Evolutionary conservation across 2,113 vertebrate genomes (phyloP).

Genomic region (Lipotes vexillifer): DNA sequence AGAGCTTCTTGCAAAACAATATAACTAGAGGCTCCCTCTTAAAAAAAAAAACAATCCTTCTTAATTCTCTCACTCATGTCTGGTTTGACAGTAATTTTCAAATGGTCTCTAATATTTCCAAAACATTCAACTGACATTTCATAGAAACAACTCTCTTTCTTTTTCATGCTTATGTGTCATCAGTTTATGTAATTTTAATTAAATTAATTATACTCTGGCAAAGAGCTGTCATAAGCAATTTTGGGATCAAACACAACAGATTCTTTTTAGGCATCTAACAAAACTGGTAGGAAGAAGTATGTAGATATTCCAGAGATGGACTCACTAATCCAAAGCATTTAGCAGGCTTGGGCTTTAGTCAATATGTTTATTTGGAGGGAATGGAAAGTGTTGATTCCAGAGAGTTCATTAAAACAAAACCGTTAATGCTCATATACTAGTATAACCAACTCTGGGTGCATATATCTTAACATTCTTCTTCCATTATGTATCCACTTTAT

Average conservation of each 20-base stretch:
- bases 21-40: not conserved
- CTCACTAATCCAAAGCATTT: not conserved
- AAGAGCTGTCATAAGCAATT: not conserved
- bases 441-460: not conserved
- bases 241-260: not conserved
- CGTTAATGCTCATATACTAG: not conserved
- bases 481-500: not conserved
- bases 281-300: not conserved
- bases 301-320: not conserved
- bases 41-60: not conserved
- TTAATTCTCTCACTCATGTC: not conserved
- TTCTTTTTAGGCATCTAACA: not conserved
- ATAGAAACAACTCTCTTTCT: not conserved
- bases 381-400: not conserved
- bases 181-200: not conserved
- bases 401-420: not conserved
- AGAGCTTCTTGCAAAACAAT: not conserved
- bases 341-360: not conserved
- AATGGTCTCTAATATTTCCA: constrained; percentile 19
- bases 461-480: not conserved
- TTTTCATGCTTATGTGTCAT: not conserved
- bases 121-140: not conserved
- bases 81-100: constrained; percentile 16
- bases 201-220: not conserved
- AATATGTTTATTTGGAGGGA: not conserved